Base-by-base conservation (phyloP, 2,888 invertebrate species). In the Amiota communis region DNA sequence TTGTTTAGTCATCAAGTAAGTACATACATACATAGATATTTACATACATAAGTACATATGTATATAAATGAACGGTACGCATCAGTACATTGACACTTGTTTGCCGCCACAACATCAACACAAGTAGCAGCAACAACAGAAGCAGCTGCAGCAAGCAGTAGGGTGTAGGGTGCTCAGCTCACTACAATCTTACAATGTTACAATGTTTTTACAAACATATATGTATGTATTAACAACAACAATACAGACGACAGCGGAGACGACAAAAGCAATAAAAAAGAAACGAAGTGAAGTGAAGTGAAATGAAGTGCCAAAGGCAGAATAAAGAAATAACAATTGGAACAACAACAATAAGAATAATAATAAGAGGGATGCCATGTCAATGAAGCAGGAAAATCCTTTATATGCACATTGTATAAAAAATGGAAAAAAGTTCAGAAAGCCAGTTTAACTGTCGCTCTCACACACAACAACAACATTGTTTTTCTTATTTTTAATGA, bases 31-130 rank as follows among this genome's bases (percentile, higher is more conserved):
- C 6, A 46, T 15, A 23, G 4, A 51, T 12, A 53, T 56, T 49
- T 10, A 17, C 20, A 49, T 8, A 49, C 67, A 49, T n/a, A 61
- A 4, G 12, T 17, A 61, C 67, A 15, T 36, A 56, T 20, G 67
- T 6, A 36, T 36, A 36, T 6, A 36, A 36, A 36, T 36, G 36
- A 36, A 36, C 3, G 36, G 36, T 36, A 36, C 36, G 36, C 36
- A 36, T 51, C 48, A 51, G 72, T 61, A 70, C 69, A 71, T 77
- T 77, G 73, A 73, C 74, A 74, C 71, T 78, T 72, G 73, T 74
- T 74, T 57, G 69, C 64, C 49, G 56, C 65, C 67, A 51, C 64
- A 74, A 57, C 70, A 75, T 23, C 64, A 75, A 70, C 64, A 59
- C n/a, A 61, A 68, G 72, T 68, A 75, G 75, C 67, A 77, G 70